Base-by-base conservation (phyloP, 2,113 vertebrate genomes). In the Ornithorhynchus anatinus region DNA sequence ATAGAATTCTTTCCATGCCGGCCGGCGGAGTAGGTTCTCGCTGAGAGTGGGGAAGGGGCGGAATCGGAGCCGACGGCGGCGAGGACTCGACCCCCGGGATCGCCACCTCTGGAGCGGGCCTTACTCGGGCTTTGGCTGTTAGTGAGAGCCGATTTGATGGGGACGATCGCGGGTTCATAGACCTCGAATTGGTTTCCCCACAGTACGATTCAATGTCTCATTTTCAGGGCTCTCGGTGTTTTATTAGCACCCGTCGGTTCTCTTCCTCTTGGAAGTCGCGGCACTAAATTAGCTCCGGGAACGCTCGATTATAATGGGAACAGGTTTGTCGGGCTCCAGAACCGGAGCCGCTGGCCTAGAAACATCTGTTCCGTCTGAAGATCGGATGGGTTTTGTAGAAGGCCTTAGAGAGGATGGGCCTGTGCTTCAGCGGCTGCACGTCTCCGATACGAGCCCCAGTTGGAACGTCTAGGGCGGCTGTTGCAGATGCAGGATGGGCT, bases 111-210 rank as follows among this genome's bases (percentile, higher is more conserved):
- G n/a, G n/a, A n/a, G n/a, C n/a, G n/a, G n/a, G n/a, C n/a, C n/a
- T n/a, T n/a, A n/a, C n/a, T n/a, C n/a, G n/a, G n/a, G n/a, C n/a
- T n/a, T n/a, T n/a, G n/a, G n/a, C n/a, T n/a, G n/a, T n/a, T n/a
- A n/a, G n/a, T n/a, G n/a, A n/a, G n/a, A n/a, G n/a, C n/a, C n/a
- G n/a, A 7, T 59, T 77, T 3, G 43, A 40, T 61, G 43, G 37
- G 65, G 65, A 56, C 61, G 74, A 59, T 60, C 71, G 15, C 14
- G 74, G 22, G 44, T 81, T 74, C 66, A 19, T 67, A 1, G 77
- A 38, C 3, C 10, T 71, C 63, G 57, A 33, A 12, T 64, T 74
- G 52, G 33, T 65, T 59, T 84, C 48, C 69, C 31, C 25, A 51
- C 53, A 20, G 4, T 54, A 7, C 3, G 29, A 64, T 81, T 80